phyloP scores from a whole-genome alignment of 37 sponge, comb jelly and placozoan species.

The Haliclona indistincta region DNA sequence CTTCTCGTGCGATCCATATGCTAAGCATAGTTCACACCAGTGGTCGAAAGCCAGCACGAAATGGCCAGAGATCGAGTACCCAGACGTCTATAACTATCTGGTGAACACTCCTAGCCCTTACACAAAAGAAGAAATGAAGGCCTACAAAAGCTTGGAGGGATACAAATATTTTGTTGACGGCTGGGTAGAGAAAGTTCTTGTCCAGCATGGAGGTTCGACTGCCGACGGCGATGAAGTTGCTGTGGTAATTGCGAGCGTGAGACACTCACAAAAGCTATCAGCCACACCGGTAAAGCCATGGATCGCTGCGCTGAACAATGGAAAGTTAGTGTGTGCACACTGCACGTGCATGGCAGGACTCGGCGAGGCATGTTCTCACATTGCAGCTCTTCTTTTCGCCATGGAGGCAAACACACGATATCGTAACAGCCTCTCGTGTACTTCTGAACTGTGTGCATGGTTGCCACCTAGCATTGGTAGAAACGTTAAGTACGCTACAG shows the following conservation, averaged over 20 bases:
- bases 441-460: slow-evolving; percentile 53
- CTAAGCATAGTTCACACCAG: too few relatives aligned
- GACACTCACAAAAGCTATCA: slow-evolving; percentile 11
- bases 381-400: not conserved
- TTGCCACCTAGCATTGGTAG: slow-evolving; percentile 35
- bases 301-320: not conserved
- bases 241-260: not conserved
- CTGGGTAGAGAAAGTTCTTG: slow-evolving; percentile 12
- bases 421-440: slow-evolving; percentile 20
- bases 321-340: not conserved
- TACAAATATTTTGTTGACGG: slow-evolving; percentile 22
- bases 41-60: not conserved
- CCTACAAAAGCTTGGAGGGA: slow-evolving; percentile 5
- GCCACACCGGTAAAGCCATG: slow-evolving; percentile 3
- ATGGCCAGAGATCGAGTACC: slow-evolving; percentile 30
- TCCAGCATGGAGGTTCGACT: not conserved
- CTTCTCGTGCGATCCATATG: too few relatives aligned
- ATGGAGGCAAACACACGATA: slow-evolving; percentile 30
- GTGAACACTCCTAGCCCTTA: slow-evolving; percentile 27
- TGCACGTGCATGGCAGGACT: slow-evolving; percentile 47
- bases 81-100: slow-evolving; percentile 29
- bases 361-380: slow-evolving; percentile 56
- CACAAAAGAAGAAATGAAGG: slow-evolving; percentile 28
- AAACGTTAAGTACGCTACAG: slow-evolving; percentile 23
- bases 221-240: too few relatives aligned